phyloP scores from a whole-genome alignment of 2,797 vertebrate genomes.

The Saxicola maurus region DNA sequence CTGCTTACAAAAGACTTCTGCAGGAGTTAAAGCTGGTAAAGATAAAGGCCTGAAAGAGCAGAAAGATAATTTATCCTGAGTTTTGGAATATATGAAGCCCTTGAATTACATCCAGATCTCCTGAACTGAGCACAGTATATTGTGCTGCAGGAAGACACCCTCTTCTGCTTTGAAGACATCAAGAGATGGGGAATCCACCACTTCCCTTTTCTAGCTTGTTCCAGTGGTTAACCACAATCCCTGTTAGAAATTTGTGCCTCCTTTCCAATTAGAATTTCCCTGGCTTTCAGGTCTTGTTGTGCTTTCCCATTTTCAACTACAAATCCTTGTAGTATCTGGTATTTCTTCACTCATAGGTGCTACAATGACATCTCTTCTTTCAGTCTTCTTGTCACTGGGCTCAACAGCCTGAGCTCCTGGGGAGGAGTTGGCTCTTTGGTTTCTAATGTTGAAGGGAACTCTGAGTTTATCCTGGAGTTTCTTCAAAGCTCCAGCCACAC shows the following conservation, averaged over 20 bases:
- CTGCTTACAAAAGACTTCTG: background rate
- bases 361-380: background rate
- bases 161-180: background rate
- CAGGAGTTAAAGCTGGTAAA: background rate
- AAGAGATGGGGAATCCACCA: background rate
- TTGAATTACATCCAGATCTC: background rate
- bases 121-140: background rate
- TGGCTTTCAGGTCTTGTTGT: background rate
- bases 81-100: background rate
- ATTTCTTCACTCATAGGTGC: background rate
- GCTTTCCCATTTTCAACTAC: background rate
- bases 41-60: background rate
- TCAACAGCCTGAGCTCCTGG: background rate
- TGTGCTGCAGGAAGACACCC: background rate
- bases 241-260: conserved; percentile 3
- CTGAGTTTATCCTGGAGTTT: conserved; percentile 6
- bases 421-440: background rate
- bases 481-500: background rate
- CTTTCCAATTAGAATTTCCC: conserved; percentile 3
- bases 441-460: background rate
- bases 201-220: background rate
- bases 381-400: background rate
- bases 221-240: conserved; percentile 12
- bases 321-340: background rate
- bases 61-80: background rate